Evolutionary conservation across 2,113 vertebrate species (phyloP).

Genomic region (Indicator indicator): DNA sequence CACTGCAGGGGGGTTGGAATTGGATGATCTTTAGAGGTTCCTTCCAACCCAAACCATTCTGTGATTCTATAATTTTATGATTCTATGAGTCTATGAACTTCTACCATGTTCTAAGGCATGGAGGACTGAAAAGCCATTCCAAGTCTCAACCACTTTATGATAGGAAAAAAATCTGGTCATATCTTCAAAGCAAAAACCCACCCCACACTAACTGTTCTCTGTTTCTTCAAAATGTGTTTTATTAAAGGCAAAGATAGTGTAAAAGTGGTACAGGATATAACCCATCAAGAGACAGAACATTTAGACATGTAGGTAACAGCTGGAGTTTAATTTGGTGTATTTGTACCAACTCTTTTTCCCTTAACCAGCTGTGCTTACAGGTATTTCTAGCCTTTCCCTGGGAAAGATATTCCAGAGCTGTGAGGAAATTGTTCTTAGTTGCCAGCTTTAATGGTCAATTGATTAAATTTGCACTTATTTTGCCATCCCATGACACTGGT

Average conservation of each 20-base stretch:
- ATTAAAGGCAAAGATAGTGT: neutral
- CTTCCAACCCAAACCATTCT: too few relatives aligned
- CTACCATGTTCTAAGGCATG: slow-evolving; percentile 31
- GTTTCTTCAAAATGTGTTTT: neutral
- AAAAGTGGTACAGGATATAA: slow-evolving; percentile 16
- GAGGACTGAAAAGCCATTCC: slow-evolving; percentile 51
- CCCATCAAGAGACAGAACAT: neutral
- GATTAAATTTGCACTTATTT: neutral
- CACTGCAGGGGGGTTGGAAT: too few relatives aligned
- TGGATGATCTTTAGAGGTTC: too few relatives aligned
- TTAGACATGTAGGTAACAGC: neutral
- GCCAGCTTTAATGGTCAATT: neutral
- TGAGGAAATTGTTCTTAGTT: neutral
- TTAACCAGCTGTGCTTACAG: neutral
- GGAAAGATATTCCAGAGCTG: neutral
- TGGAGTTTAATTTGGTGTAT: neutral
- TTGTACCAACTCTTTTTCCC: neutral
- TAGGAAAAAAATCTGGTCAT: slow-evolving; percentile 39
- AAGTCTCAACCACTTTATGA: slow-evolving; percentile 32
- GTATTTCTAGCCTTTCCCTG: neutral
- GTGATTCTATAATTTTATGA: too few relatives aligned
- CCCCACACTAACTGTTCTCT: slow-evolving; percentile 9
- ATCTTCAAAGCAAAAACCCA: neutral
- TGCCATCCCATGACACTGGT: neutral
- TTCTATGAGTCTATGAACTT: neutral